Evolutionary conservation across 2,888 invertebrate genomes (phyloP), one percentile per base, ranked within the genome.

Genomic region (Xestia ashworthii): DNA sequence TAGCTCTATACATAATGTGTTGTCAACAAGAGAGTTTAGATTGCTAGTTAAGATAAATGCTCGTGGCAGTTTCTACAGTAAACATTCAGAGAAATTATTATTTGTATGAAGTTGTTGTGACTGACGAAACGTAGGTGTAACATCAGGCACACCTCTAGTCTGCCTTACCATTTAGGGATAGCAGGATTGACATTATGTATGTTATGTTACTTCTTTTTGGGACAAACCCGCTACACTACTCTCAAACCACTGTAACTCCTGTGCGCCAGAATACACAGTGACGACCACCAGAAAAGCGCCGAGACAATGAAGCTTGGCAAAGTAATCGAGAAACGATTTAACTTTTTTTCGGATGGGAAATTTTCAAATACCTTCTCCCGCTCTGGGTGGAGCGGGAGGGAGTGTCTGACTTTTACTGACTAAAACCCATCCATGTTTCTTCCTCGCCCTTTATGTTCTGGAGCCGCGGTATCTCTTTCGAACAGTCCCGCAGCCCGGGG

Each of bases 1-100:
- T 48, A 1, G 9, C 1, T 6, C 3, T 38, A 38, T 66, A 50
- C 19, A 66, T 32, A 58, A 44, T 50, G 12, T 25, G 14, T 38
- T 44, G 0, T 38, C 12, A 66, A 50, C 50, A 22, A 53, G 58
- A 46, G 16, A 80, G 44, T 73, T 73, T 19, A 66, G 72, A 78
- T 72, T 25, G 19, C 38, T 8, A 19, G 0, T 14, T 0, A 8
- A 65, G 71, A 78, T 71, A 78, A 11, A 19, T n/a, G 11, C 44
- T 16, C 1, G 5, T n/a, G 32, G 55, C 6, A 22, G 38, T 12
- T 6, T 32, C 16, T 22, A 44, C 9, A 48, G 12, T 8, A 46
- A 25, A 58, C 14, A 11, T 48, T 4, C 0, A 12, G 44, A 44
- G 16, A 73, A 69, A 53, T 48, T 71, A 41, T 25, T 3, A 19